Conservation (phyloP, 2,113 vertebrate species). For the Atractosteus spatula region DNA sequence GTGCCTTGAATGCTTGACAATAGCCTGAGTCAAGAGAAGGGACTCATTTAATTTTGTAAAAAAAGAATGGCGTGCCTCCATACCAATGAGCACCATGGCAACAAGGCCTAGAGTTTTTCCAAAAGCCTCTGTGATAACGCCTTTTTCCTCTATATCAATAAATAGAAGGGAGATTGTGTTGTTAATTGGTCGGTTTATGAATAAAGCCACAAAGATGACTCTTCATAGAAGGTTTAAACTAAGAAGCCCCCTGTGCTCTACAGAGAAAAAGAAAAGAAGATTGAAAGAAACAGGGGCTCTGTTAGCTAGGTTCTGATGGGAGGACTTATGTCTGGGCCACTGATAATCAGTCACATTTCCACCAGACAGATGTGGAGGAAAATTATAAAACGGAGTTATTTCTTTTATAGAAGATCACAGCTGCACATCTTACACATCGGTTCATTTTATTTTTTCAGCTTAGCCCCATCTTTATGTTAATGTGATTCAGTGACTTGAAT, state of each 20-base stretch:
- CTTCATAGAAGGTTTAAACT: conserved; percentile 42
- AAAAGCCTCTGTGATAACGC: conserved; percentile 31
- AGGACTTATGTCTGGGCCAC: not conserved
- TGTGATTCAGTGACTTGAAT: conserved; percentile 13
- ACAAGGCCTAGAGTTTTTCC: conserved; percentile 45
- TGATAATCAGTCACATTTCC: not conserved
- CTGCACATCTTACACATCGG: conserved; percentile 18
- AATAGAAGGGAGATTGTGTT: conserved; percentile 55
- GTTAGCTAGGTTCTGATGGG: not conserved
- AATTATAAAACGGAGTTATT: conserved; percentile 13
- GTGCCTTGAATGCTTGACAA: conserved; percentile 59
- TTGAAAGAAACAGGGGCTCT: conserved; percentile 5
- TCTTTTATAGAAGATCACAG: conserved; percentile 26
- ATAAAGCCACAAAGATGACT: conserved; percentile 56
- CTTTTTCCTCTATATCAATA: conserved; percentile 41
- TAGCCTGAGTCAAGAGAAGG: conserved; percentile 63
- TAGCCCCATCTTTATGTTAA: conserved; percentile 12
- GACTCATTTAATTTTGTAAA: conserved; percentile 37
- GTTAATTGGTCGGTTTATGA: conserved; percentile 56
- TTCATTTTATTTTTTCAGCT: not conserved
- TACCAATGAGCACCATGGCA: conserved; percentile 69
- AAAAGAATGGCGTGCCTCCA: conserved; percentile 64
- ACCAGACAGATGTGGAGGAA: conserved; percentile 20
- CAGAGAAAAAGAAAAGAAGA: conserved; percentile 14
- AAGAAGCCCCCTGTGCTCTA: conserved; percentile 44